Base-by-base conservation (phyloP, 1,140 invertebrate genomes). In the Drosophila athabasca region DNA sequence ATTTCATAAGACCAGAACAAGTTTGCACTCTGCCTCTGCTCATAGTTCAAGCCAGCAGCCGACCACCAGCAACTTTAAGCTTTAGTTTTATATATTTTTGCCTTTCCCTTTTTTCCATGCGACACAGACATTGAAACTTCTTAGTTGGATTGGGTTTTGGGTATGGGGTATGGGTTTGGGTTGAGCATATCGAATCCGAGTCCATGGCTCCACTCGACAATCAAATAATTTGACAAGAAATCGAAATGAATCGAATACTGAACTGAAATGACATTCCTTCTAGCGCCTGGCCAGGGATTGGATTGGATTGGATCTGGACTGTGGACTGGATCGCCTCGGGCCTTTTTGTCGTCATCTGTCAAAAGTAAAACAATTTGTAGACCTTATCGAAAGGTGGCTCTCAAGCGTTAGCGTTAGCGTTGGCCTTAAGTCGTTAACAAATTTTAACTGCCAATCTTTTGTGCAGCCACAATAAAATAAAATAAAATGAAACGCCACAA, bases 381-480 rank as follows among this genome's bases (percentile, higher is more conserved):
- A 67, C 79, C 79, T 82, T 81, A 83, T 77, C 79, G 69, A 74
- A 76, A 81, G 74, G 55, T 79, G 66, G 57, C 62, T 78, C 82
- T 85, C 82, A 50, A 85, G 60, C 53, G n/a, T 43, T 19, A 19
- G 17, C 17, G 17, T 19, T 19, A 19, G 17, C 17, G 17, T 67
- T 84, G 82, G 82, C 82, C 83, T 87, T 88, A 87, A 79, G 81
- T 69, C 72, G 67, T 67, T 85, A 84, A 85, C 58, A 85, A 77
- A 78, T 69, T 87, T 82, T 72, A 62, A 72, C 76, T 79, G 80
- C 64, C 80, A 79, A 78, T 82, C 79, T 77, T 74, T 71, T 81
- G 74, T 82, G 78, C 60, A 78, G 62, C 62, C 75, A 79, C 71
- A 71, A 76, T 79, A 52, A 65, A 83, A 71, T 57, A 50, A 83